Evolutionary conservation across 1,140 invertebrate genomes (phyloP).

Genomic region (Caerostris extrusa): DNA sequence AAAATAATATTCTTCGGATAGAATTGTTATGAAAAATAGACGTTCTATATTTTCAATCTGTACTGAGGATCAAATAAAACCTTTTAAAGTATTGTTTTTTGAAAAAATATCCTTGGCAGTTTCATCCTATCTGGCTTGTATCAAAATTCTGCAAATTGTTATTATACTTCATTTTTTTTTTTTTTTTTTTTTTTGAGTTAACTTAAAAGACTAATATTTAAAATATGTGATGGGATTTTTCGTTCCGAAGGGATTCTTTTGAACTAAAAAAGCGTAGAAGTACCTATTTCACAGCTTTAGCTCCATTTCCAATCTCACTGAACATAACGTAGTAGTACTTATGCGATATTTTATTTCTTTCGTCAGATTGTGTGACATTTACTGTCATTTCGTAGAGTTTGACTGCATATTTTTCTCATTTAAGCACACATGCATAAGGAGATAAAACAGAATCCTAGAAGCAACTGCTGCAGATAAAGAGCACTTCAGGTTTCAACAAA

Average conservation of each 20-base stretch:
- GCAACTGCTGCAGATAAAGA: neutral
- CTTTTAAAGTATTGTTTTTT: slow-evolving; percentile 28
- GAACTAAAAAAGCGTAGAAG: neutral
- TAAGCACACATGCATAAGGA: slow-evolving; percentile 12
- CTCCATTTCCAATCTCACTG: slow-evolving; percentile 5
- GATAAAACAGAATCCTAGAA: neutral
- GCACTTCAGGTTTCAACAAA: neutral
- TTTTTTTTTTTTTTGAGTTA: neutral
- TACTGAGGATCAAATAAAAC: neutral
- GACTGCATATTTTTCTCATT: slow-evolving; percentile 39
- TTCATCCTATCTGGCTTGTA: neutral
- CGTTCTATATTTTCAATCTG: slow-evolving; percentile 1
- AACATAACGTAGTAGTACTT: neutral
- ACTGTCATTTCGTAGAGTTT: slow-evolving; percentile 14
- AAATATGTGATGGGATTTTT: slow-evolving; percentile 9
- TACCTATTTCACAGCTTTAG: slow-evolving; percentile 9
- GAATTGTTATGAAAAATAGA: too few species aligned
- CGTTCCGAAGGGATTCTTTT: neutral
- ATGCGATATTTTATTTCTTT: slow-evolving; percentile 32
- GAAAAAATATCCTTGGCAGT: neutral
- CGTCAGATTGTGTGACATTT: slow-evolving; percentile 34
- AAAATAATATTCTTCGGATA: too few species aligned
- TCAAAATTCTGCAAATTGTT: slow-evolving; percentile 35
- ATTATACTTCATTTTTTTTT: slow-evolving; percentile 18
- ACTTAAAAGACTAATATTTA: neutral